Percentiles rank a stretch among this genome's conserved stretches.
These are phyloP conservation scores for Aquatica leii DNA, from an alignment of 2,888 invertebrate species.

Conservation along the genomic window DNA sequence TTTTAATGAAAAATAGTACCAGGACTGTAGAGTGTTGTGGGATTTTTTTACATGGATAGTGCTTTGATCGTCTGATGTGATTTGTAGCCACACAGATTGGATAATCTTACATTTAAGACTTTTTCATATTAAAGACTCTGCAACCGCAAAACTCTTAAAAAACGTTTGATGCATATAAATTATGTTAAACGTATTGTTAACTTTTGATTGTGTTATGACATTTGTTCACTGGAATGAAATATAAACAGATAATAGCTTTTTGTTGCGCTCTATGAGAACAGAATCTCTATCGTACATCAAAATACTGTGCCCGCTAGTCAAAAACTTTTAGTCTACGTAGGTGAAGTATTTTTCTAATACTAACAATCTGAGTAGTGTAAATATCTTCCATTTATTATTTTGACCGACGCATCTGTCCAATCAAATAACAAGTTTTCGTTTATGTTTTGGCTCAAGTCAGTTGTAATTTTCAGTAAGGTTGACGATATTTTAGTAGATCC, in stretches of 20 bases:
- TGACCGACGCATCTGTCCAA: no score
- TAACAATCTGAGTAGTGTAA: slow-evolving; percentile 30
- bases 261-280: slow-evolving; percentile 34
- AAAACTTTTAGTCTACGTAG: slow-evolving; percentile 41
- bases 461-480: no score
- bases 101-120: slow-evolving; percentile 38
- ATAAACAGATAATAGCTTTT: slow-evolving; percentile 32
- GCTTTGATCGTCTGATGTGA: slow-evolving; percentile 32
- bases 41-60: slow-evolving; percentile 28
- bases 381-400: slow-evolving; percentile 41
- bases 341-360: slow-evolving; percentile 33
- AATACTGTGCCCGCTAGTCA: slow-evolving; percentile 40
- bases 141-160: slow-evolving; percentile 34
- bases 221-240: slow-evolving; percentile 36
- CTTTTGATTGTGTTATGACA: slow-evolving; percentile 34
- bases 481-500: no score
- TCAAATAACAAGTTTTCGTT: no score
- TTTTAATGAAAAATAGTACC: not conserved
- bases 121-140: slow-evolving; percentile 18
- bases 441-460: no score
- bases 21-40: slow-evolving; percentile 15
- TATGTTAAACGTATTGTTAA: slow-evolving; percentile 24
- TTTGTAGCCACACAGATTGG: slow-evolving; percentile 35
- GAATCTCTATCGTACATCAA: slow-evolving; percentile 42
- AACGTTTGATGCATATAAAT: slow-evolving; percentile 16